phyloP scores from a whole-genome alignment of 2,113 vertebrate genomes.

The Otis tarda region DNA sequence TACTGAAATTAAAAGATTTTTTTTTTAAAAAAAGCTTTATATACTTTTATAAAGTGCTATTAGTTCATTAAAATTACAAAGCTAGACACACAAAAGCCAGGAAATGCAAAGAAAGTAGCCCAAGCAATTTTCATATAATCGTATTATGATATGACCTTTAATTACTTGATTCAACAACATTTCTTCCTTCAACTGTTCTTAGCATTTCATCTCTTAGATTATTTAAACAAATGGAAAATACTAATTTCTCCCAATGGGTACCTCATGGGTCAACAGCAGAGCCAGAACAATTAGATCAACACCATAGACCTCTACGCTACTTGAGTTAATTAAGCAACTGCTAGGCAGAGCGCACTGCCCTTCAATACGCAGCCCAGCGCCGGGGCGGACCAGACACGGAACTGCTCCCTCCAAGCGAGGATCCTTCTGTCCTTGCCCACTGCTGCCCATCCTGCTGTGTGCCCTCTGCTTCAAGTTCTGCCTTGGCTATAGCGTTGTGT shows the following conservation, averaged over 20 bases:
- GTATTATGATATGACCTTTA: background rate
- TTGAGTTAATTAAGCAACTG: background rate
- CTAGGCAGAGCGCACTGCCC: background rate
- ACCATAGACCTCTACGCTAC: background rate
- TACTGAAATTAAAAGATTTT: background rate
- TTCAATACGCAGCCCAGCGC: background rate
- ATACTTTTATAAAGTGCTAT: background rate
- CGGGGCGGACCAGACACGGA: accelerated
- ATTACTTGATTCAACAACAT: background rate
- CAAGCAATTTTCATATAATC: background rate
- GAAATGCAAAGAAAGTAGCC: background rate
- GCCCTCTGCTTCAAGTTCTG: background rate
- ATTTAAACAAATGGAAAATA: background rate
- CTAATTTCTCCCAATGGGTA: background rate
- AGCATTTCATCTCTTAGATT: background rate
- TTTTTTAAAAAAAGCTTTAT: background rate
- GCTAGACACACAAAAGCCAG: background rate
- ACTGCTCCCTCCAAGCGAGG: background rate
- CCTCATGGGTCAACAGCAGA: background rate
- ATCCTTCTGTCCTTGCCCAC: background rate
- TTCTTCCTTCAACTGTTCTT: background rate
- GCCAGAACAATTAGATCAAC: background rate
- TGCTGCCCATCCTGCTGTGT: background rate
- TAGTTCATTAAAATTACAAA: background rate
- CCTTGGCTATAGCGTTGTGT: background rate